Base-by-base conservation (phyloP, 1,140 invertebrate genomes). In the Tetragnatha versicolor region DNA sequence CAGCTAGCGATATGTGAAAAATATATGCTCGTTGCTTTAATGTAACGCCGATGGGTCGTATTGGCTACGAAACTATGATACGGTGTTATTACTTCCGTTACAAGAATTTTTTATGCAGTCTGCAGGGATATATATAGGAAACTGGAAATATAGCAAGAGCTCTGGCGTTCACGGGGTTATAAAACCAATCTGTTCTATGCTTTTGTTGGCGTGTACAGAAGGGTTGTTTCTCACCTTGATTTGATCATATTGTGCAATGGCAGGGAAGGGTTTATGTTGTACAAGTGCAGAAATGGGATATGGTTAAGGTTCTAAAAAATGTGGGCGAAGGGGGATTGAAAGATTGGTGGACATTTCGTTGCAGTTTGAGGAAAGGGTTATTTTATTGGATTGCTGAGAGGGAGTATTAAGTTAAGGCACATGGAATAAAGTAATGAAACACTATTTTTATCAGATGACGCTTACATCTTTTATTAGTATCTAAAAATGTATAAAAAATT, bases 21-120 rank as follows among this genome's bases (percentile, higher is more conserved):
- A 73, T 73, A 73, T 60, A 25, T 60, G 55, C 37, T 68, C 55
- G 69, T 73, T 73, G 69, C 51, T 60, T 73, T 73, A 73, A 73
- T 73, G 69, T 33, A 31, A 42, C 55, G 55, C 69, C 53, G 25
- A 69, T 69, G 47, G 66, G 51, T 55, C 51, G 45, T 7, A 49
- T 45, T 55, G 31, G 69, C 51, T 20, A 73, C n/a, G 37, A 45
- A 51, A 27, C 17, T n/a, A 61, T 60, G 69, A 73, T 73, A 60
- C n/a, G 69, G 55, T 39, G 51, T 70, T 70, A 70, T 73, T 58
- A 60, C 55, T 60, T 73, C 69, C 69, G 37, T 60, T 73, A 58
- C 20, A 60, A 39, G 55, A 51, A 73, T 60, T 65, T 73, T 60
- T 73, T 73, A 73, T 73, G 22, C 53, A 31, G 25, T 20, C 29